Base-by-base conservation (phyloP, 2,888 invertebrate species). In the Platypus cylindrus region DNA sequence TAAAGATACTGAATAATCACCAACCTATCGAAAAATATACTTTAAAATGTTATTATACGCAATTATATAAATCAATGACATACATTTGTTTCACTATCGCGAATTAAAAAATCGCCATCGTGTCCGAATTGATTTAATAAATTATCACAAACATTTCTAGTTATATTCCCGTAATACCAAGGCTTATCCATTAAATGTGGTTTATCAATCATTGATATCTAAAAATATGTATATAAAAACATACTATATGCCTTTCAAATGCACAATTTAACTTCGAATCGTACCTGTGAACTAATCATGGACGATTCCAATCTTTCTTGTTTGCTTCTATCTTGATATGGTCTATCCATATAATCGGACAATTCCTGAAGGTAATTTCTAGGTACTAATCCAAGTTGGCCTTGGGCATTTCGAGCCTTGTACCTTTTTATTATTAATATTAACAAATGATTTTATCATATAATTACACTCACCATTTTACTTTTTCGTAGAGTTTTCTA, bases 81-180 rank as follows among this genome's bases (percentile, higher is more conserved):
- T 64, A 95, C 97, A 67, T 95, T 97, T 53, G 97, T 95, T 73
- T 98, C 98, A 60, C 93, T 94, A 68, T 97, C 97, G 51, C 98
- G 71, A 55, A 99, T 93, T 57, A 99, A 79, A 71, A 93, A 99
- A 68, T 98, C 97, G 8, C 98, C 98, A 65, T 97, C 91, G 58
- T 86, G 84, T 12, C 93, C 98, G 62, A 86, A 84, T 60, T 87
- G 84, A 68, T 89, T 90, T 59, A 98, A 76, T 60, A 97, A 72
- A 52, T 81, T 79, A 68, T 98, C 97, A 71, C 95, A 95, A 65
- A 95, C 91, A 52, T 85, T 84, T 54, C 98, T 78, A 29, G 94
- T 84, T 58, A 98, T 86, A 60, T 80, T 80, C 40, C 98, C 98
- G 66, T 84, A 97, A 67, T 97, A 98, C 98, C 97, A 98, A 28